Base-by-base conservation (phyloP, 2,113 vertebrate genomes). In the Nycticryphes semicollaris region DNA sequence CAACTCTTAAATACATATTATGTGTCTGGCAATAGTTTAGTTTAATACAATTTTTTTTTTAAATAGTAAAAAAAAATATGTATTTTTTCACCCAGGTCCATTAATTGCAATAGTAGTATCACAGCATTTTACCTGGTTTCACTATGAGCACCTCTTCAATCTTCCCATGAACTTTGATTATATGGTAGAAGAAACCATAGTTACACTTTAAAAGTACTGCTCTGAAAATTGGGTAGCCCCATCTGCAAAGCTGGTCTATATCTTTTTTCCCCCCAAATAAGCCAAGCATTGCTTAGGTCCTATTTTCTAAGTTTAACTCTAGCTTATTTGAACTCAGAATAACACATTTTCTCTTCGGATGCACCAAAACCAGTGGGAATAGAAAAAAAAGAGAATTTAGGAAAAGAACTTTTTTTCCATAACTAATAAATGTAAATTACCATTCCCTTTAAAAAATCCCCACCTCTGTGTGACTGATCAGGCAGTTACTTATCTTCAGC, bases 401-500 rank as follows among this genome's bases (percentile, higher is more conserved):
- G 13, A 18, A 69, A 85, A 63, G 7, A 69, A 63, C 57, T 63
- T 31, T 7, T n/a, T 50, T 48, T 50, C 14, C 14, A 12, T 33
- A 74, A 62, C 9, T 50, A 23, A 31, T n/a, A 39, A 51, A 35
- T 1, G 1, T 3, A 23, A 63, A 37, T 17, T 10, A 24, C 5
- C 12, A 48, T 41, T 72, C 12, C 27, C 17, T 16, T 79, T 62
- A 68, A 48, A 3, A 79, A 41, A 62, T 8, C 4, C 13, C n/a
- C 12, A 63, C 19, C 7, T n/a, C 14, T 9, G 15, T n/a, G 23
- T 84, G 35, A 6, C 33, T 27, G 16, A 66, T 47, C 20, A 64
- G 33, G 7, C 33, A 67, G 10, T 2, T 8, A 16, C 2, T 33
- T 63, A 25, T 4, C 13, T 16, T 2, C 5, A 12, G 6, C 2